Conservation (phyloP, 2,113 vertebrate species). For the Scalopus aquaticus region DNA sequence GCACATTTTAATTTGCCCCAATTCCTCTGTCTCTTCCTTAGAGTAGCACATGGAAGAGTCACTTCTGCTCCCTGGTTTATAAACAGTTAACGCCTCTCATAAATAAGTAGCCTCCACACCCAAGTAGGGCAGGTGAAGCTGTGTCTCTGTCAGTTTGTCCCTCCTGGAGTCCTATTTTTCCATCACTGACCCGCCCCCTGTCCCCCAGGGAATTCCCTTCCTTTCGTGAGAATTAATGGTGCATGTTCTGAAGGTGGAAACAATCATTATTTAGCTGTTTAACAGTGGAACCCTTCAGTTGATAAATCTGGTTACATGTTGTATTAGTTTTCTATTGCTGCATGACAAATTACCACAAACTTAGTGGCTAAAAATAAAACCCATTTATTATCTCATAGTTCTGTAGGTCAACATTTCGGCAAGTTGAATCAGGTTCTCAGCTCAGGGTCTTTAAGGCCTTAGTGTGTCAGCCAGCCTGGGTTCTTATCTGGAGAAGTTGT, state of each 20-base stretch:
- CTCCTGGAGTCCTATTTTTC: neutral
- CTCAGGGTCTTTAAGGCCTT: neutral
- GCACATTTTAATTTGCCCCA: neutral
- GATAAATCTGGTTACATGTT: slow-evolving; percentile 54
- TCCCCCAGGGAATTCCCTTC: neutral
- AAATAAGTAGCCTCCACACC: neutral
- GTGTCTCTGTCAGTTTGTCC: neutral
- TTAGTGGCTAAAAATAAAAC: slow-evolving; percentile 43
- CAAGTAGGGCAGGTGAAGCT: neutral
- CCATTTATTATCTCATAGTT: slow-evolving; percentile 13
- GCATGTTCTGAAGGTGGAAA: slow-evolving; percentile 16
- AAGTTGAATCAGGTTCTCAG: neutral
- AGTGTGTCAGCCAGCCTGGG: neutral
- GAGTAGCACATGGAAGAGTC: neutral
- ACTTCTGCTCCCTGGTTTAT: neutral
- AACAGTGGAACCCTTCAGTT: neutral
- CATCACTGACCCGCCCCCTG: neutral
- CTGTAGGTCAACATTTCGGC: neutral
- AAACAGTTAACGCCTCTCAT: neutral
- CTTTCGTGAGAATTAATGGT: slow-evolving; percentile 44
- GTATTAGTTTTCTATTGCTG: slow-evolving; percentile 47
- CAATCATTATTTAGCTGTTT: slow-evolving; percentile 49
- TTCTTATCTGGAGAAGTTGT: neutral
- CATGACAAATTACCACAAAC: slow-evolving; percentile 47
- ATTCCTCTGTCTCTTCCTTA: neutral